Conservation (phyloP, 1,140 invertebrate genomes). For the Eueides isabella region DNA sequence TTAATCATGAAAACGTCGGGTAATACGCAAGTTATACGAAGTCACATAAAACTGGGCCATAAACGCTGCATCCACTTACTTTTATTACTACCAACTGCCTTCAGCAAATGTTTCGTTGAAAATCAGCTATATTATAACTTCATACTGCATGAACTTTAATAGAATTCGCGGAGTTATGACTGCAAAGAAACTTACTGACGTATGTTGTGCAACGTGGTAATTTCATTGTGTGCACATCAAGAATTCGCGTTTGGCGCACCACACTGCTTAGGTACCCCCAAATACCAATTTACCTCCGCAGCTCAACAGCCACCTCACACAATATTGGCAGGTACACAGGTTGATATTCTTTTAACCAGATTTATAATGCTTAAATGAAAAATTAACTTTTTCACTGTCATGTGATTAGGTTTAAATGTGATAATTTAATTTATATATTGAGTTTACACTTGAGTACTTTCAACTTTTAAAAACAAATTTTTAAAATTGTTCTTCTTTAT, state of each 20-base stretch:
- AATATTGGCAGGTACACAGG: neutral
- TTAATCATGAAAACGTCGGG: constrained; percentile 61
- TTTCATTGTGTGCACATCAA: neutral
- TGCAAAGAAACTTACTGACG: neutral
- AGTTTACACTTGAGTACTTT: no score
- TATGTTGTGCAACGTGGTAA: neutral
- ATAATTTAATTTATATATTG: no score
- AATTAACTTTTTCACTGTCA: no score
- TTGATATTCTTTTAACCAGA: no score
- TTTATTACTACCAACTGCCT: constrained; percentile 51
- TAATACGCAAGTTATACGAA: constrained; percentile 62
- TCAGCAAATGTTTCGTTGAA: constrained; percentile 48
- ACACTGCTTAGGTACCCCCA: no score
- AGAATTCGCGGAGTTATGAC: constrained; percentile 12
- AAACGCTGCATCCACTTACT: constrained; percentile 70
- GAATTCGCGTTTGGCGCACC: no score
- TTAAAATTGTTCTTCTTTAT: no score
- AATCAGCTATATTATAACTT: constrained; percentile 47
- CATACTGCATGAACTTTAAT: constrained; percentile 16
- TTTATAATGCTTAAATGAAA: no score
- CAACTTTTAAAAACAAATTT: no score
- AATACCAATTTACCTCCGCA: no score
- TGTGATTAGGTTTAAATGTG: no score
- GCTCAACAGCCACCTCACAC: no score
- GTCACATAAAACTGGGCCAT: constrained; percentile 58